These are phyloP conservation scores for Lagodon rhomboides DNA, from an alignment of 2,797 vertebrate genomes.

Conservation along the genomic window DNA sequence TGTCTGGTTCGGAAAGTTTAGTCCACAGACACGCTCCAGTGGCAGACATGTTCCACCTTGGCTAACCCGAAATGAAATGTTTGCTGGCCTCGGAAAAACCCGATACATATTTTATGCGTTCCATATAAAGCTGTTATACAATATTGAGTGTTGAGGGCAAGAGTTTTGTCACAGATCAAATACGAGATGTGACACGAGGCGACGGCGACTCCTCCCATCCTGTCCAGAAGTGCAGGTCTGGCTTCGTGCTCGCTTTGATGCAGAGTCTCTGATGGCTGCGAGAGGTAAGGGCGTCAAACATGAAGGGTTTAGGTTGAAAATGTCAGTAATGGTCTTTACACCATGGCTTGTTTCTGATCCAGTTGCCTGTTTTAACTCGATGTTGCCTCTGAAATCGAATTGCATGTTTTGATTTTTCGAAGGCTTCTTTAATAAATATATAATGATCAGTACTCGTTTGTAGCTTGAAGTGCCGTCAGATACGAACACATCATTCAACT, in stretches of 20 bases:
- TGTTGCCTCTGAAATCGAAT: too few species aligned
- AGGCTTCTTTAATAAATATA: neutral
- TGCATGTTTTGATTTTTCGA: neutral
- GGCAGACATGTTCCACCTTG: slow-evolving; percentile 62
- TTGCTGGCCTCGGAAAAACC: slow-evolving; percentile 53
- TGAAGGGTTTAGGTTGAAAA: neutral
- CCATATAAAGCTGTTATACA: slow-evolving; percentile 44
- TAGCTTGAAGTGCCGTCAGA: neutral
- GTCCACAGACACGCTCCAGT: slow-evolving; percentile 61
- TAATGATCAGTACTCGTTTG: neutral
- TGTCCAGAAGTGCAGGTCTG: neutral
- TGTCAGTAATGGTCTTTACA: neutral
- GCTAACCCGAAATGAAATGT: slow-evolving; percentile 70
- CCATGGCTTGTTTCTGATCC: neutral
- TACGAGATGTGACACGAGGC: neutral
- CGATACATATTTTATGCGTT: slow-evolving; percentile 59
- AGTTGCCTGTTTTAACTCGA: neutral
- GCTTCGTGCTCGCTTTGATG: slow-evolving; percentile 8
- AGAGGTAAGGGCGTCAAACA: neutral
- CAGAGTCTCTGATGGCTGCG: slow-evolving; percentile 2
- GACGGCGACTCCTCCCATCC: neutral
- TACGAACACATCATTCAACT: neutral
- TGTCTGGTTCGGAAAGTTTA: slow-evolving; percentile 62
- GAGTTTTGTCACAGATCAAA: slow-evolving; percentile 20
- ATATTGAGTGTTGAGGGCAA: slow-evolving; percentile 14